These are phyloP conservation scores for Megathymus violae DNA, from an alignment of 1,140 invertebrate genomes.

Conservation along the genomic window DNA sequence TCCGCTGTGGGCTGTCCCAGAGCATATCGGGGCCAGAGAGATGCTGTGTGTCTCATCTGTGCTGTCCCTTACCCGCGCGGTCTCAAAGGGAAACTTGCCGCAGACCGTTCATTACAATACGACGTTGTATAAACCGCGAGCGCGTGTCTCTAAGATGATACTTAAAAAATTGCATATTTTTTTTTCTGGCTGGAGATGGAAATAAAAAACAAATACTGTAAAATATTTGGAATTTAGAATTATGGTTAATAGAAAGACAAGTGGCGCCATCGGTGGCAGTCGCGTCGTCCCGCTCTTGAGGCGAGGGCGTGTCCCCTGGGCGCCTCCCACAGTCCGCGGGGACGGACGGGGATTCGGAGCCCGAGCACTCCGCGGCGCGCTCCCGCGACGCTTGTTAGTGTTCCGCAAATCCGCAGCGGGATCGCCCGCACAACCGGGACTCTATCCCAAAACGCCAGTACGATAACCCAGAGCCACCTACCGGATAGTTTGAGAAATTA, in stretches of 20 bases:
- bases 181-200: slow-evolving; percentile 16
- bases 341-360: slow-evolving; percentile 77
- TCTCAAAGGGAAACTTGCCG: slow-evolving; percentile 68
- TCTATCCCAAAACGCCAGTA: slow-evolving; percentile 72
- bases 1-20: slow-evolving; percentile 72
- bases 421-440: slow-evolving; percentile 79
- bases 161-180: slow-evolving; percentile 16
- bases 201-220: slow-evolving; percentile 7
- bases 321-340: slow-evolving; percentile 78
- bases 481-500: slow-evolving; percentile 58
- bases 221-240: slow-evolving; percentile 41
- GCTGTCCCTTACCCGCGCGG: slow-evolving; percentile 71
- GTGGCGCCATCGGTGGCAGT: slow-evolving; percentile 74
- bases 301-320: slow-evolving; percentile 80
- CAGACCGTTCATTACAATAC: slow-evolving; percentile 55
- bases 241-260: slow-evolving; percentile 33
- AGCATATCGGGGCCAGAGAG: slow-evolving; percentile 68
- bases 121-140: slow-evolving; percentile 38
- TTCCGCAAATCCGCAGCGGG: slow-evolving; percentile 80
- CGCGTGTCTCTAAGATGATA: background rate
- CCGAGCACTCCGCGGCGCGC: slow-evolving; percentile 75
- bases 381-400: slow-evolving; percentile 83
- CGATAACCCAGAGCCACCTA: slow-evolving; percentile 75
- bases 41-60: slow-evolving; percentile 68
- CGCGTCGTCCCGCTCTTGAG: slow-evolving; percentile 72